A percentile compares a stretch with the other conserved stretches of the same genome.
Evolutionary conservation across 2,113 vertebrate species (phyloP).

Genomic region (Catharus minimus): DNA sequence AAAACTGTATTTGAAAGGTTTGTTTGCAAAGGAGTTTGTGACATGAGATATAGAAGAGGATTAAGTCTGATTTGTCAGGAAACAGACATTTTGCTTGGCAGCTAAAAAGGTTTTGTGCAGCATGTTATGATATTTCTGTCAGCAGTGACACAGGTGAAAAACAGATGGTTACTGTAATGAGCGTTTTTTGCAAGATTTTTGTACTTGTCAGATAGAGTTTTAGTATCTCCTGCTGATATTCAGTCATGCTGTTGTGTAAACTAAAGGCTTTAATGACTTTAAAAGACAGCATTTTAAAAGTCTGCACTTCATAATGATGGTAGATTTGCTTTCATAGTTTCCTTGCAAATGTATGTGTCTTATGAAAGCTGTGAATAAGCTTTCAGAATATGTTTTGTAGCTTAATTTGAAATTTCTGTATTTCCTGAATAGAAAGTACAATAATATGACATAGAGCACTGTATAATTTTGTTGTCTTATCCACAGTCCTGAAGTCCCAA

Average conservation of each 20-base stretch:
- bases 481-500: background rate
- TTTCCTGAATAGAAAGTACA: background rate
- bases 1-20: conserved; percentile 29
- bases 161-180: conserved; percentile 39
- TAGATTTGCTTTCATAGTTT: background rate
- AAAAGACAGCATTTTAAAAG: background rate
- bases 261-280: conserved; percentile 12
- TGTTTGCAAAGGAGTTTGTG: background rate
- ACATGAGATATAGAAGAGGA: conserved; percentile 20
- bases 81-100: conserved; percentile 47
- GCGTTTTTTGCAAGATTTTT: conserved; percentile 5
- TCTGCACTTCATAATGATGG: background rate
- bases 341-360: background rate
- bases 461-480: background rate
- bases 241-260: conserved; percentile 27
- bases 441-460: background rate
- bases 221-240: conserved; percentile 3
- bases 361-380: background rate
- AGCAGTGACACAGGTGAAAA: conserved; percentile 9
- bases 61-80: conserved; percentile 53
- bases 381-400: background rate
- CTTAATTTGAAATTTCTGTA: background rate
- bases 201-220: background rate
- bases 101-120: conserved; percentile 39
- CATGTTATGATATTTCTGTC: conserved; percentile 35